Percentiles rank a stretch among this genome's conserved stretches.
Evolutionary conservation across 1,140 invertebrate species (phyloP).

Genomic region (Tetragonula clypearis): DNA sequence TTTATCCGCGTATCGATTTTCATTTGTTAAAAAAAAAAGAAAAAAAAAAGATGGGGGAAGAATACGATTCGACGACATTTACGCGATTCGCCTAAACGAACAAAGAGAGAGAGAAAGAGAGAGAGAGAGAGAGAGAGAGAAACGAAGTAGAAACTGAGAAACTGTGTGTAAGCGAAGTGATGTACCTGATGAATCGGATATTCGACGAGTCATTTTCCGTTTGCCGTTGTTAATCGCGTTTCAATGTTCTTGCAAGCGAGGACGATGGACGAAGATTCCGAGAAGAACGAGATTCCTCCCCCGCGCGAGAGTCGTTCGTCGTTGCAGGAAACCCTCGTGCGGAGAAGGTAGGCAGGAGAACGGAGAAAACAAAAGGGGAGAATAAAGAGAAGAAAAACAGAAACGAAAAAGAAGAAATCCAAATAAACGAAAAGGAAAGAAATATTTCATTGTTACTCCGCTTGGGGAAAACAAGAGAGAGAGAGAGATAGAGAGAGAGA

Average conservation of each 20-base stretch:
- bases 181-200: slow-evolving; percentile 69
- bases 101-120: too few species aligned
- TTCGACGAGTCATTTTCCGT: slow-evolving; percentile 52
- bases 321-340: neutral
- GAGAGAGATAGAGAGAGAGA: neutral
- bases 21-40: neutral
- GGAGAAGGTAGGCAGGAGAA: neutral
- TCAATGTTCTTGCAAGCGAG: slow-evolving; percentile 28
- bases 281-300: neutral
- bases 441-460: too few species aligned
- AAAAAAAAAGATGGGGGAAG: neutral
- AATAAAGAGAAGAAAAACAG: too few species aligned
- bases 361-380: neutral
- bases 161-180: slow-evolving; percentile 54
- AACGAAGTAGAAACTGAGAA: neutral
- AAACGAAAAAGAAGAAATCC: neutral
- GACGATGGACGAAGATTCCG: neutral
- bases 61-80: slow-evolving; percentile 15
- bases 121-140: neutral
- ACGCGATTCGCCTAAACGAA: slow-evolving; percentile 38
- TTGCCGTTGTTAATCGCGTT: slow-evolving; percentile 34
- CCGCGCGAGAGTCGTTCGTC: neutral
- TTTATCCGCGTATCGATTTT: neutral
- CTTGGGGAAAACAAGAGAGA: neutral
- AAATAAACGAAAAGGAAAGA: neutral